Conservation (phyloP, 2,113 vertebrate genomes). For the Alligator mississippiensis region DNA sequence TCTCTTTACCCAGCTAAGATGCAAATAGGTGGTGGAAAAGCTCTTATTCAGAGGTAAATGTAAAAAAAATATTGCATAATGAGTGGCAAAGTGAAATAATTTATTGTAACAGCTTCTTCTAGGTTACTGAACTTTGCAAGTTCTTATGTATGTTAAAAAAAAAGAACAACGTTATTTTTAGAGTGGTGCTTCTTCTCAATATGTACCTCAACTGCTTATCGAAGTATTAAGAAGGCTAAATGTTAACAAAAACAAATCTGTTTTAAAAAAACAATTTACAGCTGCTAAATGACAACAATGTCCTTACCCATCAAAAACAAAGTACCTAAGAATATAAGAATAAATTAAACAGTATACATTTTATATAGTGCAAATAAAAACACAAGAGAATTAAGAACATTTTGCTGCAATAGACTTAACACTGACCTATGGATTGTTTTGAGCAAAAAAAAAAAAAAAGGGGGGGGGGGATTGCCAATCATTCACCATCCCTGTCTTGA, state of each 20-base stretch:
- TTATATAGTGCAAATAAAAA: constrained; percentile 47
- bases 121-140: background rate
- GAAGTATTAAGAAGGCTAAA: background rate
- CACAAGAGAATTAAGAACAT: constrained; percentile 26
- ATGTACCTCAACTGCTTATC: background rate
- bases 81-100: background rate
- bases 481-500: background rate
- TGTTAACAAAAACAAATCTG: background rate
- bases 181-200: background rate
- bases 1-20: background rate
- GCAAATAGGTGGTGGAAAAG: background rate
- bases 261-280: background rate
- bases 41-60: background rate
- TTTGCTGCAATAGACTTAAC: constrained; percentile 32
- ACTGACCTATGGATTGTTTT: constrained; percentile 13
- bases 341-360: constrained; percentile 13
- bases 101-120: background rate
- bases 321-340: background rate
- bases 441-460: background rate
- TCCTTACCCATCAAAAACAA: background rate
- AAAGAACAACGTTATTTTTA: background rate
- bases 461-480: background rate
- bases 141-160: background rate
- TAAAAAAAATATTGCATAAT: background rate
- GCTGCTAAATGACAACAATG: background rate